Conservation (phyloP, 2,113 vertebrate species). For the Strix aluco region DNA sequence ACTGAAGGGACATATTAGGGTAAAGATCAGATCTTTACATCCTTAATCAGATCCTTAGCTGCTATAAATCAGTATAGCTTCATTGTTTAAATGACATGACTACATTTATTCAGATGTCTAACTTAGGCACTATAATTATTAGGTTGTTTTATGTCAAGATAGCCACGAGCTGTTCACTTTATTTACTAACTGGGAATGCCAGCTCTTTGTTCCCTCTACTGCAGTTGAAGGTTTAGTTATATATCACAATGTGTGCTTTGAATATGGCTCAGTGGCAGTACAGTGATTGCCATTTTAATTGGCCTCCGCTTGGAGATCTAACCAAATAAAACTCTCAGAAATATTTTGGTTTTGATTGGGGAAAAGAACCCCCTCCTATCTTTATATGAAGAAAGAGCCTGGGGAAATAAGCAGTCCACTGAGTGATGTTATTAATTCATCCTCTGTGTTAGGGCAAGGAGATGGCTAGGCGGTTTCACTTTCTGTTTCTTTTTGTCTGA, state of each 20-base stretch:
- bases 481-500: constrained; percentile 20
- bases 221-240: background rate
- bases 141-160: constrained; percentile 1
- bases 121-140: background rate
- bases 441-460: background rate
- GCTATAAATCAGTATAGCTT: background rate
- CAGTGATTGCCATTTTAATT: background rate
- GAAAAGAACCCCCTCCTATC: background rate
- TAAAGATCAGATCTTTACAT: background rate
- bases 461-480: background rate
- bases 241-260: background rate
- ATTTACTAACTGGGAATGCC: background rate
- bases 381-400: background rate
- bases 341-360: background rate
- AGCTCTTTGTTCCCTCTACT: background rate
- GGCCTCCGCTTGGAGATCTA: background rate
- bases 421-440: constrained; percentile 11
- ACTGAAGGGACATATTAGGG: background rate
- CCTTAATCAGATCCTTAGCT: background rate
- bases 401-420: background rate
- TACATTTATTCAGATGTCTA: background rate
- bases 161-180: background rate
- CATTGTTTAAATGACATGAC: background rate
- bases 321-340: background rate
- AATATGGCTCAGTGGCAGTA: background rate